phyloP scores from a whole-genome alignment of 2,113 vertebrate genomes.

The Amblyopsis rosae region DNA sequence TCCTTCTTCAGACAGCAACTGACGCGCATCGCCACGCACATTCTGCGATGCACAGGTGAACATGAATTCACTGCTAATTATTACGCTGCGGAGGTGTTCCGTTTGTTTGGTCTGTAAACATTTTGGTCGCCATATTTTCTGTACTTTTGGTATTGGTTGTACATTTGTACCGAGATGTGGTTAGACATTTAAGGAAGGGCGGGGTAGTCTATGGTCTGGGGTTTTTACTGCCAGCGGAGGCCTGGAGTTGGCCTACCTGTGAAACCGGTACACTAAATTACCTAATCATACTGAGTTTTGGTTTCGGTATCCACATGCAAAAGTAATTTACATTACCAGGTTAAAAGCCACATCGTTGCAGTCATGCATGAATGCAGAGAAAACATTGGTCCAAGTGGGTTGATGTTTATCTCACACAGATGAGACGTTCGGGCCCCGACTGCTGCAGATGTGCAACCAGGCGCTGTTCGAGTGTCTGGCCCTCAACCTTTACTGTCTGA shows the following conservation, averaged over 20 bases:
- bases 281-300: too few species aligned
- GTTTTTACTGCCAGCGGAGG: too few species aligned
- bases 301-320: neutral
- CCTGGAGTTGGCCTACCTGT: too few species aligned
- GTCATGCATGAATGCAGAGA: neutral
- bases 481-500: conserved; percentile 87
- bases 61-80: too few species aligned
- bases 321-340: neutral
- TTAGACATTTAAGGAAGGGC: too few species aligned
- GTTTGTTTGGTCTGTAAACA: too few species aligned
- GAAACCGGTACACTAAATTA: too few species aligned
- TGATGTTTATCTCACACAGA: conserved; percentile 64
- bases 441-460: conserved; percentile 89
- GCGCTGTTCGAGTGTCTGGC: conserved; percentile 89
- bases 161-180: too few species aligned
- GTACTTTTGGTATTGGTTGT: too few species aligned
- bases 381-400: neutral
- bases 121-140: too few species aligned
- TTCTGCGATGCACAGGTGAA: conserved; percentile 86
- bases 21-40: conserved; percentile 84
- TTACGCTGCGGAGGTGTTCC: neutral
- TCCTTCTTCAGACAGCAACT: conserved; percentile 89
- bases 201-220: too few species aligned
- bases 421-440: conserved; percentile 81
- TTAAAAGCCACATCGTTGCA: neutral